These are phyloP conservation scores for Pycnomerus fuliginosus DNA, from an alignment of 2,888 invertebrate species.

Conservation along the genomic window DNA sequence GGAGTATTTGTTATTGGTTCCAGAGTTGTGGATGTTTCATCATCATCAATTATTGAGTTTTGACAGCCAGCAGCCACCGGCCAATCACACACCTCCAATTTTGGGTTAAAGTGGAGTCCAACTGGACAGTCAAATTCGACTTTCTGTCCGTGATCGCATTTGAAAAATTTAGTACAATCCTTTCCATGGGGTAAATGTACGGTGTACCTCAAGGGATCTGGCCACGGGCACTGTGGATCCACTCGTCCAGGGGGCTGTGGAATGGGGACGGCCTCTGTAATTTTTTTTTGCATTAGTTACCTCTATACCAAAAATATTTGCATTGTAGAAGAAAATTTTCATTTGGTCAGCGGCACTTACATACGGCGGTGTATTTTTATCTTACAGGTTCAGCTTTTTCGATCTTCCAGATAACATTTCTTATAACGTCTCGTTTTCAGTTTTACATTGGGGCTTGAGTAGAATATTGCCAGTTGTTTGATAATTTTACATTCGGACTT, in stretches of 20 bases:
- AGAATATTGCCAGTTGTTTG: too few relatives aligned
- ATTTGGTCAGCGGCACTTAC: too few relatives aligned
- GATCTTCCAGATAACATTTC: too few relatives aligned
- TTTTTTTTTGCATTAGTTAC: too few relatives aligned
- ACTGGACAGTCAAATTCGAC: slow-evolving; percentile 33
- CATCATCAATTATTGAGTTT: neutral
- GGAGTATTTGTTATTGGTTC: neutral
- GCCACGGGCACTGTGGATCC: slow-evolving; percentile 3
- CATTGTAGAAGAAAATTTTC: too few relatives aligned
- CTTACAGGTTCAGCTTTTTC: too few relatives aligned
- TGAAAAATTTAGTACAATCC: slow-evolving; percentile 33
- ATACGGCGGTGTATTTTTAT: too few relatives aligned
- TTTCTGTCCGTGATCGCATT: slow-evolving; percentile 34
- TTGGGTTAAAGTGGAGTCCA: slow-evolving; percentile 33
- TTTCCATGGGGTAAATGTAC: slow-evolving; percentile 27
- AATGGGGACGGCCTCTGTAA: too few relatives aligned
- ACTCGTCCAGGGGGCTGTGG: neutral
- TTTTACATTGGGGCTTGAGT: too few relatives aligned
- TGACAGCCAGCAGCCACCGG: slow-evolving; percentile 30
- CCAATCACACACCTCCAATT: slow-evolving; percentile 34
- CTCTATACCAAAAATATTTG: too few relatives aligned
- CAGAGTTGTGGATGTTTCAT: neutral
- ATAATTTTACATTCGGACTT: too few relatives aligned
- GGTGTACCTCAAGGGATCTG: slow-evolving; percentile 6
- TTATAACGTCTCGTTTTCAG: too few relatives aligned